Percentiles rank a stretch among this genome's conserved stretches.
Conservation (phyloP, 2,797 vertebrate genomes). For the Oreonectes daqikongensis region DNA sequence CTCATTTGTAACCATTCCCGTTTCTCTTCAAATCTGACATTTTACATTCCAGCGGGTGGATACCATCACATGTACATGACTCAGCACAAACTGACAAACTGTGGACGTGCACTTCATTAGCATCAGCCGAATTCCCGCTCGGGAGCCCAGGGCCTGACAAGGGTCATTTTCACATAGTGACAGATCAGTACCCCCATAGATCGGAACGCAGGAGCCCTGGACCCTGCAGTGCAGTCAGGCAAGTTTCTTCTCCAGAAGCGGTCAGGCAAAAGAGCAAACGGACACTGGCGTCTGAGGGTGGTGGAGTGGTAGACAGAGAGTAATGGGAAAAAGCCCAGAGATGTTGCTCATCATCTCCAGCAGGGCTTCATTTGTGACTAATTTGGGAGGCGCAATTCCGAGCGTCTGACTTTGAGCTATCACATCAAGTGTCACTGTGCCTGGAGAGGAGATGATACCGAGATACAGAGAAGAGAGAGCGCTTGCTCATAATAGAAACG, state of each 20-base stretch:
- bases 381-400: constrained; percentile 58
- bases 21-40: constrained; percentile 35
- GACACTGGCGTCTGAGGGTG: constrained; percentile 50
- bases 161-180: constrained; percentile 43
- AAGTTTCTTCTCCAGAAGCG: constrained; percentile 49
- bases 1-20: constrained; percentile 23
- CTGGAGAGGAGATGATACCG: constrained; percentile 41
- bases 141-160: constrained; percentile 23
- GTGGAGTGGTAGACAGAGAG: constrained; percentile 46
- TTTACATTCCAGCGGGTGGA: constrained; percentile 36
- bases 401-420: constrained; percentile 58
- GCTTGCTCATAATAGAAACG: constrained; percentile 11
- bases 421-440: constrained; percentile 50
- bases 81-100: constrained; percentile 54
- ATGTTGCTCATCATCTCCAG: constrained; percentile 61
- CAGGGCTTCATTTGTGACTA: constrained; percentile 60
- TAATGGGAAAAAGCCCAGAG: constrained; percentile 60
- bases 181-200: constrained; percentile 52
- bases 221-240: constrained; percentile 56
- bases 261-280: constrained; percentile 52
- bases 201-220: constrained; percentile 55
- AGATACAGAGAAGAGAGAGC: constrained; percentile 29
- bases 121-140: constrained; percentile 31
- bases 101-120: constrained; percentile 54
- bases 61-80: constrained; percentile 43